Evolutionary conservation across 2,888 invertebrate species (phyloP).

Genomic region (Oeneis ivallda): DNA sequence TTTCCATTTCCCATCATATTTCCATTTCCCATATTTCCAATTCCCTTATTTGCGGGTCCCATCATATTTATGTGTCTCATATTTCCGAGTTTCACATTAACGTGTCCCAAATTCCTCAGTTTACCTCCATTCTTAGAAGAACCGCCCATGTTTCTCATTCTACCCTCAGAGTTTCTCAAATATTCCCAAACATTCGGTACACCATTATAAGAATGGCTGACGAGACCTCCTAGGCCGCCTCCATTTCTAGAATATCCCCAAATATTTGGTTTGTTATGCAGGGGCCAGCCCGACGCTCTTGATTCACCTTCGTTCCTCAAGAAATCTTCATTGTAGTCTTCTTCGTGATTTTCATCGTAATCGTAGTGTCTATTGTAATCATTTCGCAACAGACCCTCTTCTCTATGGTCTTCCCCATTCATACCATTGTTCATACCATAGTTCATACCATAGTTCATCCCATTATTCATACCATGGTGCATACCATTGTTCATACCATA

Average conservation of each 20-base stretch:
- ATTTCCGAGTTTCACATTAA: not conserved
- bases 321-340: not conserved
- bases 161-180: conserved; percentile 8
- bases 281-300: not conserved
- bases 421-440: not conserved
- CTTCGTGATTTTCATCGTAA: not conserved
- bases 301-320: not conserved
- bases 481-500: no score
- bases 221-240: not conserved
- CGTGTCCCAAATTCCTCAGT: not conserved
- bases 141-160: not conserved
- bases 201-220: conserved; percentile 10
- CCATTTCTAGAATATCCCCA: conserved; percentile 16
- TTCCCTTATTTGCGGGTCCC: not conserved
- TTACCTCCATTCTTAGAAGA: not conserved
- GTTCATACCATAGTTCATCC: not conserved
- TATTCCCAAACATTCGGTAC: conserved; percentile 4
- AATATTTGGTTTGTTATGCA: conserved; percentile 4
- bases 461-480: no score
- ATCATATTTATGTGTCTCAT: no score
- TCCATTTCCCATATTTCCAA: not conserved
- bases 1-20: not conserved
- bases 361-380: not conserved
- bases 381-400: not conserved
- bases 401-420: not conserved